phyloP scores from a whole-genome alignment of 2,888 invertebrate species.

The Watsonalla binaria region DNA sequence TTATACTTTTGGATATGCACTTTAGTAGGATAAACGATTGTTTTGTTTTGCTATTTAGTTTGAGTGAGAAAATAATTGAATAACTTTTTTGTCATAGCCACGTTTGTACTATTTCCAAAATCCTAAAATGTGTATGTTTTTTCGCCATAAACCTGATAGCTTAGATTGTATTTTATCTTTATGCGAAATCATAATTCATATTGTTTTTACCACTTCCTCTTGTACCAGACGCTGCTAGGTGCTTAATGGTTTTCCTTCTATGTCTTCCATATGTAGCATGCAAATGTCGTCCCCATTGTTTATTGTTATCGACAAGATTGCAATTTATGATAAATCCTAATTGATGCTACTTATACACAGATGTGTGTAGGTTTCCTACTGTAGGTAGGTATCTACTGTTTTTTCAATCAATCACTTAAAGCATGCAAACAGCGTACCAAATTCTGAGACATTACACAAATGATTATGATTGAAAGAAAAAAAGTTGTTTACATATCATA shows the following conservation, averaged over 20 bases:
- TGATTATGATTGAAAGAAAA: slow-evolving; percentile 23
- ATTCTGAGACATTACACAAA: slow-evolving; percentile 4
- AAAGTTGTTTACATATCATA: slow-evolving; percentile 58
- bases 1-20: no score
- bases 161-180: slow-evolving; percentile 76
- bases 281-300: slow-evolving; percentile 59
- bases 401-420: neutral
- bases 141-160: slow-evolving; percentile 59
- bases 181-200: slow-evolving; percentile 75
- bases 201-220: slow-evolving; percentile 64
- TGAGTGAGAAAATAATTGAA: no score
- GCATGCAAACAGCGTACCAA: neutral
- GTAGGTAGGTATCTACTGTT: neutral
- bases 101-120: slow-evolving; percentile 37
- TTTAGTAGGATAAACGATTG: no score
- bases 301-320: slow-evolving; percentile 53
- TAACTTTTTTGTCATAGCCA: no score
- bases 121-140: slow-evolving; percentile 58
- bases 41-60: no score
- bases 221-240: slow-evolving; percentile 51
- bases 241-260: slow-evolving; percentile 60
- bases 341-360: slow-evolving; percentile 28
- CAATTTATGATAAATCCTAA: slow-evolving; percentile 45
- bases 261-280: slow-evolving; percentile 42
- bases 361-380: slow-evolving; percentile 13